Evolutionary conservation across 2,888 invertebrate species (phyloP), one percentile per base, ranked within the genome.

Genomic region (Noctua comes): DNA sequence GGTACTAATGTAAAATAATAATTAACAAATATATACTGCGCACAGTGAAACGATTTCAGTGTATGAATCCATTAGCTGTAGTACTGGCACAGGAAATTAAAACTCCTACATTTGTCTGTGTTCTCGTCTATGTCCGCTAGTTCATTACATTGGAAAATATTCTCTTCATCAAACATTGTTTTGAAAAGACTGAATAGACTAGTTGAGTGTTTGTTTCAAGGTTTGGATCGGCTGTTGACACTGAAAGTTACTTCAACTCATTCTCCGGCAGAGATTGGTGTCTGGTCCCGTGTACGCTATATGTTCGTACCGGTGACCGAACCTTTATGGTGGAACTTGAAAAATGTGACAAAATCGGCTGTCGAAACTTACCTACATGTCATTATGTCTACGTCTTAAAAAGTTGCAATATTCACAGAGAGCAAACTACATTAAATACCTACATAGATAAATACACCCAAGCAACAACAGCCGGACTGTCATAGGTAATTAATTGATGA

Each of bases 61-160:
- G 59, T 76, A 73, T 72, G 77, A 77, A 80, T 85, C 57, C 77
- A 83, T 87, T 83, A 77, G 54, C 70, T 13, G 46, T 46, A 16
- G 65, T 27, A 77, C 46, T 70, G 43, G 36, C 74, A 73, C 85
- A 87, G 87, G 84, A 84, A 84, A 86, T 86, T 79, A 86, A 86
- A 75, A 62, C 66, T 80, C 40, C 57, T 76, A 68, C 48, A 66
- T 65, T 74, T 77, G 71, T 73, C 75, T 83, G 68, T 71, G 59
- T 62, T 66, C 31, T 69, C 74, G 40, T 76, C 24, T 66, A 66
- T 27, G 16, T 57, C 5, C 18, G 1, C 7, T n/a, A 79, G 74
- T 80, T 76, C 76, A 71, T 65, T 66, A 48, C 46, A 51, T 36
- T 36, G 27, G 13, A 69, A 62, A 78, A 68, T 70, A 59, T 57